Evolutionary conservation across 2,113 vertebrate species (phyloP).

Genomic region (Chrysemys picta): DNA sequence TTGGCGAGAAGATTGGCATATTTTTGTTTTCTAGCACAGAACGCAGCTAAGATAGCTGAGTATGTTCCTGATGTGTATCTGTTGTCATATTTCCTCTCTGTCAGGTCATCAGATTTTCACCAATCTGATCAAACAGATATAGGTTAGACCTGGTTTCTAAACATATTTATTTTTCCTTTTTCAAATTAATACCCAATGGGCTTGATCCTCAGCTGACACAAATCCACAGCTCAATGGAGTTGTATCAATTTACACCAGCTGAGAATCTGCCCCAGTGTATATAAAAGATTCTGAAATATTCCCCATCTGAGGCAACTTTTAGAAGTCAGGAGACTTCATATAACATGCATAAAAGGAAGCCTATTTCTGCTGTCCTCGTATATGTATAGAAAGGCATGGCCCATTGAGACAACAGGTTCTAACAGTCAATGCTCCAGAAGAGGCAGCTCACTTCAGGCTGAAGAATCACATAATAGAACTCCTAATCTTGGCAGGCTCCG

Average conservation of each 20-base stretch:
- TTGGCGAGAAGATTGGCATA: neutral
- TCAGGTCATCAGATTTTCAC: neutral
- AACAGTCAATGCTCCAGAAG: neutral
- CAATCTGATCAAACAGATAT: neutral
- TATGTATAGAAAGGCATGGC: neutral
- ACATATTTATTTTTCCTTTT: neutral
- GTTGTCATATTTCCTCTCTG: neutral
- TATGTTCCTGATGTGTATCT: neutral
- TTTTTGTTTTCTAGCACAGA: neutral
- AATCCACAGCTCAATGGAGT: neutral
- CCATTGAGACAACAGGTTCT: neutral
- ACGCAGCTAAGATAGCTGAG: neutral
- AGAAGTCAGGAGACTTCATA: accelerated
- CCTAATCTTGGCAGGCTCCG: neutral
- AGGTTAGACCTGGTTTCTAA: neutral
- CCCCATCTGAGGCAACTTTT: neutral
- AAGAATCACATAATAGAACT: neutral
- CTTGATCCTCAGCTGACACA: neutral
- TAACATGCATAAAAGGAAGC: neutral
- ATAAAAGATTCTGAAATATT: neutral
- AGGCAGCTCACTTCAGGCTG: neutral
- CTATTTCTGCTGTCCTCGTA: neutral
- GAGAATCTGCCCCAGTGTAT: neutral
- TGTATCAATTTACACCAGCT: neutral
- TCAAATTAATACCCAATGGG: neutral